Evolutionary conservation across 2,113 vertebrate species (phyloP), one percentile per base, ranked within the genome.

Genomic region (Mandrillus leucophaeus): DNA sequence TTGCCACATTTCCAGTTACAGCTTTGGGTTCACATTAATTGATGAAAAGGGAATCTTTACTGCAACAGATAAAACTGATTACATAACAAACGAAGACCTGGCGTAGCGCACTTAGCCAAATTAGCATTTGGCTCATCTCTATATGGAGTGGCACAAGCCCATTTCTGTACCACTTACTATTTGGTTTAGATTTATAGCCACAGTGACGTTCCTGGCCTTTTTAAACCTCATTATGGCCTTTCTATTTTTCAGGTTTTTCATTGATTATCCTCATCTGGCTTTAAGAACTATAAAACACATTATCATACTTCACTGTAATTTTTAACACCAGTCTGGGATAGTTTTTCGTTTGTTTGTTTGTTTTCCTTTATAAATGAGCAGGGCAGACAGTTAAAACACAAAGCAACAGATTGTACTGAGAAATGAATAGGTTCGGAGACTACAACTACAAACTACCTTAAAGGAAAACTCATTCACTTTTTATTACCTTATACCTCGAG

Each of bases 401-500:
- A 32, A 61, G 80, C 45, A n/a, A 38, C 27, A 81, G 57, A 66
- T 10, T 57, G n/a, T 23, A 13, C 20, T 57, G 76, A 64, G 82
- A 98, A 95, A 61, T 80, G 93, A 73, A 48, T 48, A 14, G 4
- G 35, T 96, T 98, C 22, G 57, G n/a, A 98, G 57, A 91, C 2
- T 27, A 79, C 9, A 68, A 68, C 27, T 83, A 93, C 94, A 97
- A 96, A 80, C 0, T 48, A 84, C 80, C 13, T 95, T 90, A 89
- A 92, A 93, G 32, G 73, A 70, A 76, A 97, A 55, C 81, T 94
- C 82, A 93, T 76, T 64, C 78, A 93, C 66, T 76, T 94, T 96
- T 94, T 80, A 93, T 97, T 98, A 93, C 70, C 68, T 95, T 93
- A 93, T 4, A 82, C 10, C n/a, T 93, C 64, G 94, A 61, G 72